Base-by-base conservation (phyloP, 2,797 vertebrate species). In the Platyrinchus mystaceus region DNA sequence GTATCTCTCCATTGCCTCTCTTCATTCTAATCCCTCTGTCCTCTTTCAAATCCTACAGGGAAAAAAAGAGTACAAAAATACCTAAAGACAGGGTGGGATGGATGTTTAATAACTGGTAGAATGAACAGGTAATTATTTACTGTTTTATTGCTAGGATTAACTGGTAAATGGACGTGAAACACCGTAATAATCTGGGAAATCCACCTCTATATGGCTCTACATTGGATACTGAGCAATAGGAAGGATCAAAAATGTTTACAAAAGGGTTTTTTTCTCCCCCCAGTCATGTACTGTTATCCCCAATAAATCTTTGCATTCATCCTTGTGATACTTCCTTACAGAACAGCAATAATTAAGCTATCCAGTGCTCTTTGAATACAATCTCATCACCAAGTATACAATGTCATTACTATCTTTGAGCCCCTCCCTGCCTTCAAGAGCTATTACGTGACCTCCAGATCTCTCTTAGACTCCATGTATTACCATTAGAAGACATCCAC, bases 401-500 rank as follows among this genome's bases (percentile, higher is more conserved):
- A 73, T 86, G 95, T 89, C 94, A 80, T 94, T 90, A 64, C 89
- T 98, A 97, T 81, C 88, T 98, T 97, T 94, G 97, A 97, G 97
- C 97, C 97, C 96, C 97, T 98, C 98, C 98, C 96, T 98, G 97
- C 97, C 98, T 98, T 98, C 97, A 97, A 95, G 98, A 98, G 97
- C 98, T 98, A 98, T 98, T 98, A 98, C 94, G 74, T 98, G 98
- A 98, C 98, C 98, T 98, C 98, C 98, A 98, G 97, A 98, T 98
- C 98, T 98, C 97, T 98, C 98, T 93, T 94, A 97, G 98, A 98
- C 97, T 97, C 98, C 97, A 97, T 98, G 98, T 98, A 98, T 99
- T 98, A 98, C 98, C 98, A 98, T 99, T 99, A 99, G 98, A 98
- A 98, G 98, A 99, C 98, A 99, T 98, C 98, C 98, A 98, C 98